Conservation (phyloP, 2,797 vertebrate species). For the Anas flavirostris region DNA sequence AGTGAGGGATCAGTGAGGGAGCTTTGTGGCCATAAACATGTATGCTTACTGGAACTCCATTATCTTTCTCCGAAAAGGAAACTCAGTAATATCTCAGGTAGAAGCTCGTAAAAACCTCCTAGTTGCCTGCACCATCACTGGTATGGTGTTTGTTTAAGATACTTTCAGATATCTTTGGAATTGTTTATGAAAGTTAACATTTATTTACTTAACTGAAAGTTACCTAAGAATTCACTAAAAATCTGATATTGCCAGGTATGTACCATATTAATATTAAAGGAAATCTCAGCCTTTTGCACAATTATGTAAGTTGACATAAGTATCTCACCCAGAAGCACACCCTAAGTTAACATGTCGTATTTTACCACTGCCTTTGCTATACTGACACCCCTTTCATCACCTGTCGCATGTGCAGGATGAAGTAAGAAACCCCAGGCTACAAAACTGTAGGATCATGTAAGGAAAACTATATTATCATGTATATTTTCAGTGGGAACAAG, state of each 20-base stretch:
- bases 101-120: neutral
- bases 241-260: neutral
- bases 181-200: constrained; percentile 41
- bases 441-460: neutral
- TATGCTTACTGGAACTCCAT: neutral
- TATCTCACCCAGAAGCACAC: neutral
- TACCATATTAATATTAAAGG: neutral
- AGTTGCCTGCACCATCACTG: neutral
- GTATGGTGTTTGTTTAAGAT: constrained; percentile 33
- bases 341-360: neutral
- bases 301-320: neutral
- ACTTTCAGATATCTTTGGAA: constrained; percentile 49
- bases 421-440: neutral
- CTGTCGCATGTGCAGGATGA: neutral
- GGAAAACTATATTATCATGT: neutral
- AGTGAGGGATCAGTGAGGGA: neutral
- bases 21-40: neutral
- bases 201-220: constrained; percentile 50
- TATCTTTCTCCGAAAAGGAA: neutral
- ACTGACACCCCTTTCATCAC: accelerated
- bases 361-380: neutral
- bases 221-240: constrained; percentile 44
- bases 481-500: neutral
- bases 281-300: neutral
- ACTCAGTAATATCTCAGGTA: neutral